Evolutionary conservation across 2,113 vertebrate species (phyloP).

Genomic region (Glareola pratincola): DNA sequence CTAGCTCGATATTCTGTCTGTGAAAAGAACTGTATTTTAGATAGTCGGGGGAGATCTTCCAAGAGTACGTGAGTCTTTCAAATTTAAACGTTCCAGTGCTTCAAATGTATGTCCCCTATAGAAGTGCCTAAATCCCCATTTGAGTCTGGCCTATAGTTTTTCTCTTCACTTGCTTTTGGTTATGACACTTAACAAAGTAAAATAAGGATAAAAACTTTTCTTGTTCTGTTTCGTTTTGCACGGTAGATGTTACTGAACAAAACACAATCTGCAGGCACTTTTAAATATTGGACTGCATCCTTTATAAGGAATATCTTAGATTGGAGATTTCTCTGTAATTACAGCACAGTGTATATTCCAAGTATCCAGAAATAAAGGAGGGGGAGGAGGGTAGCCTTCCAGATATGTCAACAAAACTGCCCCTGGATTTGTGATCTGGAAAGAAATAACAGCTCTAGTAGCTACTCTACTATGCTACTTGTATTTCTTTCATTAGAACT

Average conservation of each 20-base stretch:
- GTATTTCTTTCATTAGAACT: neutral
- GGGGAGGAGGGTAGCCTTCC: neutral
- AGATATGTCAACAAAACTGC: neutral
- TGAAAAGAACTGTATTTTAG: neutral
- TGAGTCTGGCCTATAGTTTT: neutral
- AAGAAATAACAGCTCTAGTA: neutral
- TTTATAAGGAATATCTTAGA: neutral
- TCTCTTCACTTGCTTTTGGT: neutral
- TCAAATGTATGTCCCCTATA: neutral
- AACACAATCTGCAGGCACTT: neutral
- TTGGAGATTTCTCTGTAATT: neutral
- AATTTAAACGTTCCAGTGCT: neutral
- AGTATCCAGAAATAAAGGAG: neutral
- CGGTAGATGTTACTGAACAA: neutral
- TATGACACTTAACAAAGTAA: neutral
- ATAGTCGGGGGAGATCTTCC: neutral
- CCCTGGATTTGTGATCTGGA: neutral
- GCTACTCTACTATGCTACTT: neutral
- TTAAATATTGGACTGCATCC: neutral
- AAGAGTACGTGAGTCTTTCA: neutral
- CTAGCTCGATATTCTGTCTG: neutral
- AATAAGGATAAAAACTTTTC: neutral
- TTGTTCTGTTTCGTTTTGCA: neutral
- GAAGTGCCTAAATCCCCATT: neutral
- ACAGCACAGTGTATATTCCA: neutral